These are phyloP conservation scores for Allobates femoralis DNA, from an alignment of 2,797 vertebrate genomes.

Conservation along the genomic window DNA sequence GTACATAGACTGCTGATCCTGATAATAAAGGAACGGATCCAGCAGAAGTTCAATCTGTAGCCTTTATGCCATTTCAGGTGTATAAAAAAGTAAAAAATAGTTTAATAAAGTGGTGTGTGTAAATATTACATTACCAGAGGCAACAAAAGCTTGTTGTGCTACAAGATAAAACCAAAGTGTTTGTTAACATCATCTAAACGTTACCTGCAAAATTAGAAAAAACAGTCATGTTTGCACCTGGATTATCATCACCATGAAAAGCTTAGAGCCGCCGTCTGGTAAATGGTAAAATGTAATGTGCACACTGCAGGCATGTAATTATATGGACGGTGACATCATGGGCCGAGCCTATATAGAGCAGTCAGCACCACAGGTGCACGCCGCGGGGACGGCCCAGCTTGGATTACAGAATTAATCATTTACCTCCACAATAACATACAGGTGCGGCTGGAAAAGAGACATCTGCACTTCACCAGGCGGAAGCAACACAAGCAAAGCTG, in stretches of 20 bases:
- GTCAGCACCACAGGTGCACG: slow-evolving; percentile 33
- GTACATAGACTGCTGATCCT: too few relatives aligned
- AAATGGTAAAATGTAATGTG: slow-evolving; percentile 33
- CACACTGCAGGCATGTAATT: slow-evolving; percentile 33
- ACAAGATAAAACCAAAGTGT: background rate
- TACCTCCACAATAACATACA: slow-evolving; percentile 28
- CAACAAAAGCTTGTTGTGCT: background rate
- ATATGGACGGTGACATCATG: slow-evolving; percentile 45
- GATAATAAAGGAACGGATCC: too few relatives aligned
- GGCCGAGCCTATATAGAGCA: slow-evolving; percentile 13
- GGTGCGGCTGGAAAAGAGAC: slow-evolving; percentile 12
- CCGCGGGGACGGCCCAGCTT: background rate
- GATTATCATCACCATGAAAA: slow-evolving; percentile 41
- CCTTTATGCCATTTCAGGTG: too few relatives aligned
- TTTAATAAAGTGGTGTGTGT: too few relatives aligned
- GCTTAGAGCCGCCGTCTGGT: slow-evolving; percentile 3
- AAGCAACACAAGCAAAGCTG: too few relatives aligned
- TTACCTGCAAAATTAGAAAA: background rate
- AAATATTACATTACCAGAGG: background rate
- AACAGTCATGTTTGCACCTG: slow-evolving; percentile 24
- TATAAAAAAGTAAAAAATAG: too few relatives aligned
- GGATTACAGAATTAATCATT: slow-evolving; percentile 54
- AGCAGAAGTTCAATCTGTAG: too few relatives aligned
- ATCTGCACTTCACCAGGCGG: slow-evolving; percentile 18
- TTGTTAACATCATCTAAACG: background rate